Percentiles rank a stretch among this genome's conserved stretches.
These are phyloP conservation scores for Halictus rubicundus DNA, from an alignment of 1,140 invertebrate genomes.

Conservation along the genomic window DNA sequence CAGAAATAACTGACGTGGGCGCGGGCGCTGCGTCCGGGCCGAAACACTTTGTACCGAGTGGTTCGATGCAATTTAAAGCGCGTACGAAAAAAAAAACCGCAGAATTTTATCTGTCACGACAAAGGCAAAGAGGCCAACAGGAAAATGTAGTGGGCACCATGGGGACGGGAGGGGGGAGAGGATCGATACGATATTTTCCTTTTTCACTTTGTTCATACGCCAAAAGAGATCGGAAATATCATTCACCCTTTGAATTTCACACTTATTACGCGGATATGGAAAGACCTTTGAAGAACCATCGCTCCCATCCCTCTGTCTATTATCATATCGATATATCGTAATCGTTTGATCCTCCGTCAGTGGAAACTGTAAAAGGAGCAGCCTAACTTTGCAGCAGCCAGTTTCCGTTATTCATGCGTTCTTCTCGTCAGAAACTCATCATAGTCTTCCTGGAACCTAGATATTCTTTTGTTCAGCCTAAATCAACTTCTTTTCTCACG, in stretches of 20 bases:
- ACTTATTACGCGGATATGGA: constrained; percentile 36
- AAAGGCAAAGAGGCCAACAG: neutral
- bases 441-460: too few relatives aligned
- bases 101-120: constrained; percentile 10
- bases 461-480: too few relatives aligned
- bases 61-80: constrained; percentile 25
- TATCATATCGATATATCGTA: constrained; percentile 56
- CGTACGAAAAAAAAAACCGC: constrained; percentile 37
- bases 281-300: constrained; percentile 13
- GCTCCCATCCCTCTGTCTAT: neutral
- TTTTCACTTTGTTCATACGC: neutral
- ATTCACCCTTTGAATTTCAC: constrained; percentile 20
- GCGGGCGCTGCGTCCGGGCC: neutral
- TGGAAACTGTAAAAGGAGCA: constrained; percentile 35
- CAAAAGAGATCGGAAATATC: constrained; percentile 26
- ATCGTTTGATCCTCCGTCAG: constrained; percentile 60
- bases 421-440: too few relatives aligned
- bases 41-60: constrained; percentile 19
- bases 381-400: constrained; percentile 35
- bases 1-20: constrained; percentile 10
- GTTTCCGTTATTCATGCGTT: too few relatives aligned
- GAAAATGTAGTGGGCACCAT: neutral
- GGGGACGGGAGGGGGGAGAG: too few relatives aligned
- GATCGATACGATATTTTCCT: neutral
- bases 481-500: too few relatives aligned